Conservation (phyloP, 2,797 vertebrate species). For the Salarias fasciatus region DNA sequence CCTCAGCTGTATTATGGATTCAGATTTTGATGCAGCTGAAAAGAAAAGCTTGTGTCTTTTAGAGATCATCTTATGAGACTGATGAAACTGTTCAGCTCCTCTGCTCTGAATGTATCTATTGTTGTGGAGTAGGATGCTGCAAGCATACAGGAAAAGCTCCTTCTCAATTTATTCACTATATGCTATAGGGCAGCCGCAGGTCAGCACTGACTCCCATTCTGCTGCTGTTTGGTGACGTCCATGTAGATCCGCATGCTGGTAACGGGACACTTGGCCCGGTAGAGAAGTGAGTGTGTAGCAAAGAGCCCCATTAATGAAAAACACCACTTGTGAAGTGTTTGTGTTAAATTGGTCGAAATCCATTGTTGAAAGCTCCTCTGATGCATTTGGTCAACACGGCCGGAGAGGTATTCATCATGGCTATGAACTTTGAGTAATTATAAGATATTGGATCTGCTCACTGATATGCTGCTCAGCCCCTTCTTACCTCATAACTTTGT, state of each 20-base stretch:
- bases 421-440: slow-evolving; percentile 34
- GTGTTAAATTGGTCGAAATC: slow-evolving; percentile 26
- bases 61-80: too few species aligned
- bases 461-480: slow-evolving; percentile 36
- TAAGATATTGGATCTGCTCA: slow-evolving; percentile 40
- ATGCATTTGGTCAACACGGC: slow-evolving; percentile 10
- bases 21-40: too few species aligned
- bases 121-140: too few species aligned
- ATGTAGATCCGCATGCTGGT: slow-evolving; percentile 13
- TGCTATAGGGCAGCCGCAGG: not conserved
- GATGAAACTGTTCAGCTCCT: too few species aligned
- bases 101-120: too few species aligned
- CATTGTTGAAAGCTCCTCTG: slow-evolving; percentile 11
- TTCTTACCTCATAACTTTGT: slow-evolving; percentile 44
- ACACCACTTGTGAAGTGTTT: not conserved
- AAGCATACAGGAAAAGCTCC: not conserved
- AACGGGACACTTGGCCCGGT: not conserved
- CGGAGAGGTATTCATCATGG: slow-evolving; percentile 21
- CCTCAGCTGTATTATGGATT: too few species aligned
- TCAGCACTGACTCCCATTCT: not conserved
- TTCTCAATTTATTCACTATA: too few species aligned
- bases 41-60: too few species aligned
- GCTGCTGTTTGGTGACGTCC: slow-evolving; percentile 3
- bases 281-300: slow-evolving; percentile 1
- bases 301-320: slow-evolving; percentile 22